Evolutionary conservation across 2,888 invertebrate genomes (phyloP), one percentile per base, ranked within the genome.

Genomic region (Poecilus cupreus): DNA sequence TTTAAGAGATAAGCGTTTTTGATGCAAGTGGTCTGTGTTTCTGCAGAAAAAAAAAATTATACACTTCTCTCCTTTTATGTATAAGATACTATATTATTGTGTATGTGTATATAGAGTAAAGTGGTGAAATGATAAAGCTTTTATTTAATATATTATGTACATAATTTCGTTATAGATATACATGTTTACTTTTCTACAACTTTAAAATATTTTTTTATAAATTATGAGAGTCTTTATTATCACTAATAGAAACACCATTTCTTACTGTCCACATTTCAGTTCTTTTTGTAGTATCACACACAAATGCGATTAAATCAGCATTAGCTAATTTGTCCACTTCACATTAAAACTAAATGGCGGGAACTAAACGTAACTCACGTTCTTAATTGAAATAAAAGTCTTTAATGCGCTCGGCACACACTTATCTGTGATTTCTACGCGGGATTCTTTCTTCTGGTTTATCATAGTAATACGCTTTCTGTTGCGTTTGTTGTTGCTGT

Each of bases 401-500:
- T 32, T 60, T 72, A 39, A 39, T 16, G 22, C 37, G 37, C 32
- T 80, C 43, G 46, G 24, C 37, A 60, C 57, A 77, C 13, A 39
- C 32, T 84, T 84, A 85, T 84, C 84, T 85, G 51, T 85, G 83
- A 75, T 85, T 85, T 13, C 43, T 84, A 82, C 51, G 82, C 81
- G 60, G 83, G 83, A 64, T 85, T 83, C 81, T 84, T 84, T 51
- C 85, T 81, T 72, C 72, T 13, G 85, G 85, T 83, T 86, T 86
- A 18, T 87, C 84, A 74, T 86, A 88, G 79, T 86, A 88, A 16
- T 80, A 80, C 8, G 72, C 72, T 57, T 72, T 80, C 13, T 80
- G 39, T 39, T 80, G n/a, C 83, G 11, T 83, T 86, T 86, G 24
- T 37, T 87, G 86, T 32, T 87, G 79, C 86, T 87, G 89, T 85